A percentile compares a stretch with the other conserved stretches of the same genome.
phyloP scores from a whole-genome alignment of 2,888 invertebrate species.

The Exocentrus adspersus region DNA sequence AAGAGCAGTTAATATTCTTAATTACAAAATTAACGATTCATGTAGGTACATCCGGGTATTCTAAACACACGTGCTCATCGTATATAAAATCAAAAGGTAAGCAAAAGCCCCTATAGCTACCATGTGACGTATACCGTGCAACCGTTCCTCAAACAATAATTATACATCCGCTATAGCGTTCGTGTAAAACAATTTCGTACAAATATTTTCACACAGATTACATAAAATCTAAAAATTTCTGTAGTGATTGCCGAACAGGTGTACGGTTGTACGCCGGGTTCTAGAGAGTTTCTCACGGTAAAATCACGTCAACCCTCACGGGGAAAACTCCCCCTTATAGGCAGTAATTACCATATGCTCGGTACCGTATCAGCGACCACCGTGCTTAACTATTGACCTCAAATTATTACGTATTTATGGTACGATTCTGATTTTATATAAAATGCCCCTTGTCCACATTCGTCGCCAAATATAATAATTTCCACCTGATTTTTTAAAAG shows the following conservation, averaged over 20 bases:
- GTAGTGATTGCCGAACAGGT: constrained; percentile 37
- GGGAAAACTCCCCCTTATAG: constrained; percentile 44
- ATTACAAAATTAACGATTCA: too few species aligned
- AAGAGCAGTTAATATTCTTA: too few species aligned
- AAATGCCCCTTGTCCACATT: background rate
- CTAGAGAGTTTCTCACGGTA: constrained; percentile 54
- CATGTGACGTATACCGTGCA: constrained; percentile 13
- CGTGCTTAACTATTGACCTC: constrained; percentile 20
- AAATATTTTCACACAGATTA: constrained; percentile 33
- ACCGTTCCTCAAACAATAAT: constrained; percentile 19
- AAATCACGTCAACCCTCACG: constrained; percentile 55
- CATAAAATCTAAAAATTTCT: constrained; percentile 24
- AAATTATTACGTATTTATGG: background rate
- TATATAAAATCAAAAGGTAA: background rate
- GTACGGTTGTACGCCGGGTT: constrained; percentile 31
- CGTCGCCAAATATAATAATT: too few species aligned
- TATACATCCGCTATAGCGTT: constrained; percentile 21
- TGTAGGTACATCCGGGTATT: too few species aligned
- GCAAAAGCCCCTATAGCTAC: background rate
- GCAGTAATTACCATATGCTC: constrained; percentile 45
- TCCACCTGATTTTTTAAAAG: too few species aligned
- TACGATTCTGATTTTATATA: background rate
- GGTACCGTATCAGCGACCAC: constrained; percentile 39
- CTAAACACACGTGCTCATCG: background rate
- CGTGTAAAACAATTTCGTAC: constrained; percentile 31